Evolutionary conservation across 1,140 invertebrate genomes (phyloP).

Genomic region (Diuraphis noxia): DNA sequence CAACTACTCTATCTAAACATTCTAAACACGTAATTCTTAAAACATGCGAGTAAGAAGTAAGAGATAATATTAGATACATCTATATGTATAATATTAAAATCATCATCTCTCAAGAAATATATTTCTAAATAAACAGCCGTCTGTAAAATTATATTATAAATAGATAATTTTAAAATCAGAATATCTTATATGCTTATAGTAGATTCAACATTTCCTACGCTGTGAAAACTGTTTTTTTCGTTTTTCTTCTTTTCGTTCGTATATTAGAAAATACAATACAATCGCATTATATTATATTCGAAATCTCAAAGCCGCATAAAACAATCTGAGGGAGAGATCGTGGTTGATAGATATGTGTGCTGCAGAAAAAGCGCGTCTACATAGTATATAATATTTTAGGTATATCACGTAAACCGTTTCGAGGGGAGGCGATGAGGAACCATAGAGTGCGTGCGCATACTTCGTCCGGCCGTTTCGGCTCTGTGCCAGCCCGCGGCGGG

Average conservation of each 20-base stretch:
- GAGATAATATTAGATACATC: too few relatives aligned
- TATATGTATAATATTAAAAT: too few relatives aligned
- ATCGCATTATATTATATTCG: background rate
- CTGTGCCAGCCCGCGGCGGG: constrained; percentile 20
- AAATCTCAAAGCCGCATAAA: background rate
- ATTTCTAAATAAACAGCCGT: too few relatives aligned
- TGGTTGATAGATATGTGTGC: background rate
- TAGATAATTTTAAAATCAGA: too few relatives aligned
- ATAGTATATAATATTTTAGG: background rate
- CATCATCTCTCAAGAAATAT: too few relatives aligned
- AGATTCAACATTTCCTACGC: too few relatives aligned
- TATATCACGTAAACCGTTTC: background rate
- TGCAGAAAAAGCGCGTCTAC: background rate
- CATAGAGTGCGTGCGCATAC: background rate
- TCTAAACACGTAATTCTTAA: background rate
- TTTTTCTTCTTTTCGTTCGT: too few relatives aligned
- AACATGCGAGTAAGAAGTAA: background rate
- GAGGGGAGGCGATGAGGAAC: background rate
- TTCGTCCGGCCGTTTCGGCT: constrained; percentile 37
- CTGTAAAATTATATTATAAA: too few relatives aligned
- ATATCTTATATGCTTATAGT: too few relatives aligned
- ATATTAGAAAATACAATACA: background rate
- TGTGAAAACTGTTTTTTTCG: too few relatives aligned
- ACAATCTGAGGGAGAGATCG: background rate
- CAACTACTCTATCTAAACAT: background rate